Percentiles rank a stretch among this genome's conserved stretches.
Evolutionary conservation across 2,113 vertebrate species (phyloP).

Genomic region (Dromiciops gliroides): DNA sequence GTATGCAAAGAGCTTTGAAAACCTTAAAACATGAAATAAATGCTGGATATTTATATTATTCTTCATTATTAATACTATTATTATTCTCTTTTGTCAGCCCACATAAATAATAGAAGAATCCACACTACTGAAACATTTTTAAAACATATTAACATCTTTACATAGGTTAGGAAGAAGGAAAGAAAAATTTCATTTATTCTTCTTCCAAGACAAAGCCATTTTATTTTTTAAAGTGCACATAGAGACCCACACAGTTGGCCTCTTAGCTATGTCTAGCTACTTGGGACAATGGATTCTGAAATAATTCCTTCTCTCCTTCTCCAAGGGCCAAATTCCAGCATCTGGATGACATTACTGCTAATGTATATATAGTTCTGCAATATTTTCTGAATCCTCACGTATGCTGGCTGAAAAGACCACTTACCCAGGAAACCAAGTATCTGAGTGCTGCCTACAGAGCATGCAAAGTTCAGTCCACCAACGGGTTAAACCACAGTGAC

Average conservation of each 20-base stretch:
- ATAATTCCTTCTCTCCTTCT: conserved; percentile 38
- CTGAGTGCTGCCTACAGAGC: background rate
- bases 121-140: conserved; percentile 48
- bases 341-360: conserved; percentile 49
- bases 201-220: conserved; percentile 47
- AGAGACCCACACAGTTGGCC: conserved; percentile 32
- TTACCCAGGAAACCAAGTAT: background rate
- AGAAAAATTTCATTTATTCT: conserved; percentile 63
- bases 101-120: conserved; percentile 28
- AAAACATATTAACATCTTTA: conserved; percentile 51
- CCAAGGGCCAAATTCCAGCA: conserved; percentile 58
- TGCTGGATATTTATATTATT: background rate
- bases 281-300: conserved; percentile 73
- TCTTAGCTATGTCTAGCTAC: conserved; percentile 67
- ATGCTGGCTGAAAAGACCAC: conserved; percentile 39
- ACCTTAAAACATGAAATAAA: background rate
- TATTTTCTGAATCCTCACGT: conserved; percentile 7
- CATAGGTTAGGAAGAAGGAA: conserved; percentile 57
- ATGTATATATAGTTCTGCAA: conserved; percentile 41
- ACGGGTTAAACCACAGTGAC: conserved; percentile 69
- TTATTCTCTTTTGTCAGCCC: conserved; percentile 23
- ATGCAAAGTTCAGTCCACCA: conserved; percentile 20
- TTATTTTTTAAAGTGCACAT: background rate
- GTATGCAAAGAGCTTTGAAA: background rate
- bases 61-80: background rate